phyloP scores from a whole-genome alignment of 2,113 vertebrate species.

The Motacilla alba region DNA sequence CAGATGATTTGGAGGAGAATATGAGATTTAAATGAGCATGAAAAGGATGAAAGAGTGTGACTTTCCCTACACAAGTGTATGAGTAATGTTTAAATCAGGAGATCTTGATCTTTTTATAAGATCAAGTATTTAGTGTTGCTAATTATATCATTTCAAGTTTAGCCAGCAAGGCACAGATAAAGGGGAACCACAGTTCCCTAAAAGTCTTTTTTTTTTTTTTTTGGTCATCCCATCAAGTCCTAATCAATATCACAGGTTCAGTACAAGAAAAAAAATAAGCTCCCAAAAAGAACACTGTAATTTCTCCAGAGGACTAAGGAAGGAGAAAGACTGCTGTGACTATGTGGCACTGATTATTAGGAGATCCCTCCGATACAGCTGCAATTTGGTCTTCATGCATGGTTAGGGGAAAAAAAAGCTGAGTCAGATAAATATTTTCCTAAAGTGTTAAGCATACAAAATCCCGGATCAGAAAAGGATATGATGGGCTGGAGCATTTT shows the following conservation, averaged over 20 bases:
- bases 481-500: background rate
- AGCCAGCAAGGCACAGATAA: background rate
- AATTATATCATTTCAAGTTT: background rate
- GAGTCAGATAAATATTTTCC: background rate
- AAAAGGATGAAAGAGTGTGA: background rate
- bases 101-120: background rate
- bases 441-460: background rate
- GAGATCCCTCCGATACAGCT: background rate
- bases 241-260: background rate
- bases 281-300: background rate
- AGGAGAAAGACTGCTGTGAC: background rate
- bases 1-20: background rate
- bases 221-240: background rate
- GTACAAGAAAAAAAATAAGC: background rate
- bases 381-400: background rate
- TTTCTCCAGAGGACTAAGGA: background rate
- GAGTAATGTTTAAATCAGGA: background rate
- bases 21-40: background rate
- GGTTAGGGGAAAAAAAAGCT: background rate
- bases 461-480: background rate
- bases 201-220: background rate
- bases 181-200: accelerated
- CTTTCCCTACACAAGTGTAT: background rate
- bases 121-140: background rate
- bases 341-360: background rate